phyloP scores from a whole-genome alignment of 2,888 invertebrate species.

The Cephus rjabovi region DNA sequence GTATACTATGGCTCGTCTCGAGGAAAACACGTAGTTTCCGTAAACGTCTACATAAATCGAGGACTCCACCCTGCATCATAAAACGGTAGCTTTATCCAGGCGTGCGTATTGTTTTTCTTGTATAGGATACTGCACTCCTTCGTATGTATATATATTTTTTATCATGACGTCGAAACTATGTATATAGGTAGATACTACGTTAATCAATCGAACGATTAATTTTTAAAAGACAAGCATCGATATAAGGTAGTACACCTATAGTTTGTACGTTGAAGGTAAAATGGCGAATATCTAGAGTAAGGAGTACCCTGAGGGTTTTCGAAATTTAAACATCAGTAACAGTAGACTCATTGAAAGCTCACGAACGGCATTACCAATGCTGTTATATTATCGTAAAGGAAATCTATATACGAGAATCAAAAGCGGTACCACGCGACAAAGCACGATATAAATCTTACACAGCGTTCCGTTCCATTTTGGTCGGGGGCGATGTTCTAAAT shows the following conservation, averaged over 20 bases:
- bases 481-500: not conserved
- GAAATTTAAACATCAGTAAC: not conserved
- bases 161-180: not conserved
- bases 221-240: not conserved
- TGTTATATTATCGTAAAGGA: not conserved
- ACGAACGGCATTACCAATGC: not conserved
- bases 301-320: not conserved
- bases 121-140: not conserved
- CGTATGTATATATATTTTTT: not conserved
- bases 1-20: not conserved
- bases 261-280: not conserved
- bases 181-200: not conserved
- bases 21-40: not conserved
- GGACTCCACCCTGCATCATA: not conserved
- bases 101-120: not conserved
- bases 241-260: not conserved
- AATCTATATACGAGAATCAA: not conserved
- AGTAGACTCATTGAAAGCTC: not conserved
- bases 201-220: not conserved
- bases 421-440: not conserved
- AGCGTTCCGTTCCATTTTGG: not conserved
- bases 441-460: constrained; percentile 8
- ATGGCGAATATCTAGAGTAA: not conserved
- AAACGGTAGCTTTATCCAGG: not conserved
- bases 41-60: not conserved